Evolutionary conservation across 1,140 invertebrate genomes (phyloP), one percentile per base, ranked within the genome.

Genomic region (Thereuonema tuberculata): DNA sequence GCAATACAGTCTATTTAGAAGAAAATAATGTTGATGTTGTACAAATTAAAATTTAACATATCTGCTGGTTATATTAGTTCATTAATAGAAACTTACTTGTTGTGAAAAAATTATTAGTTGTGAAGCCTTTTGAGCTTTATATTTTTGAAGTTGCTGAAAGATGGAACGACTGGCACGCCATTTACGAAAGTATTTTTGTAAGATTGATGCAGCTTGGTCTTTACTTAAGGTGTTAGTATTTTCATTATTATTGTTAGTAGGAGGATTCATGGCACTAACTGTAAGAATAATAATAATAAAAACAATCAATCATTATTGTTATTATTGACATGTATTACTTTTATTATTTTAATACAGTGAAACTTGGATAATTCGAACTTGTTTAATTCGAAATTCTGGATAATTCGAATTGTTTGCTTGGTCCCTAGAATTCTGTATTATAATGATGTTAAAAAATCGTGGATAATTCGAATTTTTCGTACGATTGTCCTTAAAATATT

Each of bases 141-240:
- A 67, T n/a, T 61, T 62, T 17, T 58, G 37, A 15, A 71, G 53
- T 56, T 71, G 65, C 31, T 65, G 60, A 56, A 70, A 71, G 3
- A 67, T 31, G 3, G 59, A 60, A 50, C 62, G 64, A 43, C 23
- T 47, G 5, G 63, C 63, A 54, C 61, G 53, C 69, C 69, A 72
- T 66, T 65, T 69, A 14, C 70, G 62, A 61, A 68, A 71, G 47
- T 66, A 66, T n/a, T 66, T 65, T 66, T 73, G 71, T 9, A 73
- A 67, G 1, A 67, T 56, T 0, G 65, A 61, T 1, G 68, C 69
- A 2, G 70, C 67, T 12, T 20, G 31, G 1, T 46, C 47, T 26
- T 61, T 29, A 12, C 47, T 43, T 5, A 52, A 23, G 20, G 53
- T 17, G 14, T 27, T 61, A 5, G 54, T 9, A 28, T 23, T 56